phyloP scores from a whole-genome alignment of 2,888 invertebrate species.

The Ophion ventricosus region DNA sequence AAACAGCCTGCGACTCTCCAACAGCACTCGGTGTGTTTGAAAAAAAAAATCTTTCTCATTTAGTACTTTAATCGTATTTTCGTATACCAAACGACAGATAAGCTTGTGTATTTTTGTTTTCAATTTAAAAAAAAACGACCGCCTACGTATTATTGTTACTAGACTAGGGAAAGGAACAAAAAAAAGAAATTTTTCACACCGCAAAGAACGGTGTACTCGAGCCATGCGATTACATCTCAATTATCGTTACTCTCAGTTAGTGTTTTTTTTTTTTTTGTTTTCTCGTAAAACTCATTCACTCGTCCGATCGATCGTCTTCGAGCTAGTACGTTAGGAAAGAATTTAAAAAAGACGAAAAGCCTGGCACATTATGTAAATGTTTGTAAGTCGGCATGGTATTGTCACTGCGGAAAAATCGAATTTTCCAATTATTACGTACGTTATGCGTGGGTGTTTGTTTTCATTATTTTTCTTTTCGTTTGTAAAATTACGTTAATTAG shows the following conservation, averaged over 20 bases:
- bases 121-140: too few relatives aligned
- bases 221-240: not conserved
- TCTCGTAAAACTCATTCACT: not conserved
- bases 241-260: not conserved
- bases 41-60: too few relatives aligned
- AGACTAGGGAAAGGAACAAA: too few relatives aligned
- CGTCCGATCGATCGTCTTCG: constrained; percentile 35
- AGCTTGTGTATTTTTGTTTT: too few relatives aligned
- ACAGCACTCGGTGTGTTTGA: too few relatives aligned
- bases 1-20: too few relatives aligned
- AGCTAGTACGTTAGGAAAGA: not conserved
- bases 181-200: too few relatives aligned
- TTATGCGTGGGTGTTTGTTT: constrained; percentile 24
- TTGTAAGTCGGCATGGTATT: constrained; percentile 22
- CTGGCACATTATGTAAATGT: constrained; percentile 19
- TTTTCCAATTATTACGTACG: constrained; percentile 74
- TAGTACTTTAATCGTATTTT: too few relatives aligned
- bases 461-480: constrained; percentile 62
- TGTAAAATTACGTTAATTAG: constrained; percentile 74
- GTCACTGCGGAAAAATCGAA: constrained; percentile 70
- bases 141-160: too few relatives aligned
- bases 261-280: not conserved
- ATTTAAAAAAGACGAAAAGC: not conserved
- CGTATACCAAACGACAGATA: too few relatives aligned
- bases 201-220: not conserved